Conservation (phyloP, 2,797 vertebrate genomes). For the Nannoperca australis region DNA sequence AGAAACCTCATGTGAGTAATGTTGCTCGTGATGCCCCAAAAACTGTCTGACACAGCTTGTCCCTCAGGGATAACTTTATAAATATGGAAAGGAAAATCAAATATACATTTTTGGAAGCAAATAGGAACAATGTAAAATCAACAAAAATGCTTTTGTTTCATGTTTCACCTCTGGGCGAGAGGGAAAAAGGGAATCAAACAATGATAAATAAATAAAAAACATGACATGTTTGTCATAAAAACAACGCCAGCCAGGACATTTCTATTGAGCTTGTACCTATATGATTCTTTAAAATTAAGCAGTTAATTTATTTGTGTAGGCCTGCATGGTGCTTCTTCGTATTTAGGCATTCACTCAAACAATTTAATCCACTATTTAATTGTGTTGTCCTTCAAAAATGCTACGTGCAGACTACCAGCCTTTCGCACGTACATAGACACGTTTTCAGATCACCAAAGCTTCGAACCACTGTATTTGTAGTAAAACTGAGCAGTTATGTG, state of each 20-base stretch:
- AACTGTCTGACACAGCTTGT: conserved; percentile 70
- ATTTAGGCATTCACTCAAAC: conserved; percentile 22
- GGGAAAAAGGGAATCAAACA: conserved; percentile 53
- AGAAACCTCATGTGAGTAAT: conserved; percentile 70
- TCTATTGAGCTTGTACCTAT: conserved; percentile 6
- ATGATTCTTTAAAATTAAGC: conserved; percentile 25
- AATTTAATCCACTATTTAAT: conserved; percentile 11
- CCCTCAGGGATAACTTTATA: conserved; percentile 71
- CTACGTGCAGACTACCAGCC: background rate
- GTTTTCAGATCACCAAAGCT: conserved; percentile 57
- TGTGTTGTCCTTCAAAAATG: conserved; percentile 23
- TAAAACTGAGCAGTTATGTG: conserved; percentile 77
- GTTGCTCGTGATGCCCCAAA: conserved; percentile 75
- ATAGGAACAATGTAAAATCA: conserved; percentile 72
- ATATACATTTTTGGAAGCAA: conserved; percentile 73
- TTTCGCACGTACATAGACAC: conserved; percentile 41
- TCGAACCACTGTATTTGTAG: conserved; percentile 48
- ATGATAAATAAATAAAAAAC: conserved; percentile 41
- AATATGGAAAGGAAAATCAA: conserved; percentile 79
- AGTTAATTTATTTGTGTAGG: conserved; percentile 2
- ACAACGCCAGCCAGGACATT: conserved; percentile 20
- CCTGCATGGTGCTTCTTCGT: background rate
- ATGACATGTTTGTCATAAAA: conserved; percentile 52
- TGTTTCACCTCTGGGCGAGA: conserved; percentile 56
- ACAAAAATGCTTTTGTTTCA: conserved; percentile 70